Base-by-base conservation (phyloP, 2,113 vertebrate genomes). In the Hepsetus odoe region DNA sequence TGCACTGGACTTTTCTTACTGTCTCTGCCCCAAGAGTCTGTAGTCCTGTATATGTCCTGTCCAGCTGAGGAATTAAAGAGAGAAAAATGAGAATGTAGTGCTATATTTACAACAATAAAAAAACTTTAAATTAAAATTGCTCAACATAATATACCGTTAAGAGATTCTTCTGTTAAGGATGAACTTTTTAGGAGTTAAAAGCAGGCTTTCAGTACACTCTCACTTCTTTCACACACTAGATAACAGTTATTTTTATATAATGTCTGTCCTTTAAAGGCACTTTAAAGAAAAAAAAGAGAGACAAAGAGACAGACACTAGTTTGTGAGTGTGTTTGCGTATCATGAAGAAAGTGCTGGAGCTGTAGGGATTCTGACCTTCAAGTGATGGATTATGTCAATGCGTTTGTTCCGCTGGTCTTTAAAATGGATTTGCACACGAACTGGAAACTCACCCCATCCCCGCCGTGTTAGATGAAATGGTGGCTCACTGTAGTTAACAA, bases 401-500 rank as follows among this genome's bases (percentile, higher is more conserved):
- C 98, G 94, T 90, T 99, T 99, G 93, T 99, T 99, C 86, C 96
- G 95, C 86, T 92, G 94, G 84, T 99, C 98, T 92, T 98, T 98
- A 90, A 99, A 99, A 87, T 99, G 97, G 86, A 99, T 97, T 92
- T 99, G 97, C 82, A 98, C 95, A 85, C 98, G 94, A 77, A 99
- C 97, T 46, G 97, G 98, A 91, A 99, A 99, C 86, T 99, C 98
- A 80, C 98, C 98, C 97, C 98, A 99, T 38, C 98, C 98, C 30
- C 98, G 95, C 64, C 97, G 95, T 14, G 96, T 99, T 87, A 99
- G 91, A 85, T 99, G 97, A 90, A 99, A 99, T 0, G 96, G 97
- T 82, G 96, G 95, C 86, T 99, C 98, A 84, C 98, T 99, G 90
- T 73, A 71, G n/a, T n/a, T n/a, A n/a, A n/a, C n/a, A n/a, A n/a